phyloP scores from a whole-genome alignment of 2,888 invertebrate genomes.

The Ochlodes sylvanus region DNA sequence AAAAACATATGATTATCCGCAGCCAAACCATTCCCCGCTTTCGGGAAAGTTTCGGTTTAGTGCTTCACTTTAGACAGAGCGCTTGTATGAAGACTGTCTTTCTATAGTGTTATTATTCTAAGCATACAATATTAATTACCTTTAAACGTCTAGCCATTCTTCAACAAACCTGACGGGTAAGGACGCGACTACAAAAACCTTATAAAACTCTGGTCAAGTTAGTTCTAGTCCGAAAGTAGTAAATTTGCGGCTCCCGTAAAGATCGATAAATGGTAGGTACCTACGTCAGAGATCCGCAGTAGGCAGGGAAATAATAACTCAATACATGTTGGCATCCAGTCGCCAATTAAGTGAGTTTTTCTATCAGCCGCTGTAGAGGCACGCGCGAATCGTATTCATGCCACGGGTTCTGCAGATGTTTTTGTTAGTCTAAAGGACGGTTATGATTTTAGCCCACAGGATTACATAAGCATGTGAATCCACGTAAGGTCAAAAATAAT shows the following conservation, averaged over 20 bases:
- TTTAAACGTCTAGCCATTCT: too few species aligned
- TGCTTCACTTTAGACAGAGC: too few species aligned
- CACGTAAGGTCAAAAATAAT: too few species aligned
- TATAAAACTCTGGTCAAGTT: not conserved
- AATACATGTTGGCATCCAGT: slow-evolving; percentile 49
- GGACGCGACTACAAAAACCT: not conserved
- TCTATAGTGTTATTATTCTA: too few species aligned
- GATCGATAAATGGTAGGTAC: slow-evolving; percentile 3
- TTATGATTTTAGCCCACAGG: too few species aligned
- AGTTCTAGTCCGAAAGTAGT: slow-evolving; percentile 1
- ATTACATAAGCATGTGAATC: too few species aligned
- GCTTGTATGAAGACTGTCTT: too few species aligned
- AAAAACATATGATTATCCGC: too few species aligned
- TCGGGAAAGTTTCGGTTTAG: too few species aligned
- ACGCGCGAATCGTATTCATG: not conserved
- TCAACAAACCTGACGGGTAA: too few species aligned
- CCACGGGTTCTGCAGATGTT: slow-evolving; percentile 7
- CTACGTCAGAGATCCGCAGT: slow-evolving; percentile 12
- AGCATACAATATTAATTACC: too few species aligned
- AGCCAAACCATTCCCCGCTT: too few species aligned
- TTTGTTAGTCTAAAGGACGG: not conserved
- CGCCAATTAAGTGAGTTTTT: slow-evolving; percentile 59
- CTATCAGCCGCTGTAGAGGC: slow-evolving; percentile 43
- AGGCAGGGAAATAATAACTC: slow-evolving; percentile 50
- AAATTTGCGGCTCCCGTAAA: slow-evolving; percentile 5